Evolutionary conservation across 2,888 invertebrate species (phyloP).

Genomic region (Augochlorella aurata): DNA sequence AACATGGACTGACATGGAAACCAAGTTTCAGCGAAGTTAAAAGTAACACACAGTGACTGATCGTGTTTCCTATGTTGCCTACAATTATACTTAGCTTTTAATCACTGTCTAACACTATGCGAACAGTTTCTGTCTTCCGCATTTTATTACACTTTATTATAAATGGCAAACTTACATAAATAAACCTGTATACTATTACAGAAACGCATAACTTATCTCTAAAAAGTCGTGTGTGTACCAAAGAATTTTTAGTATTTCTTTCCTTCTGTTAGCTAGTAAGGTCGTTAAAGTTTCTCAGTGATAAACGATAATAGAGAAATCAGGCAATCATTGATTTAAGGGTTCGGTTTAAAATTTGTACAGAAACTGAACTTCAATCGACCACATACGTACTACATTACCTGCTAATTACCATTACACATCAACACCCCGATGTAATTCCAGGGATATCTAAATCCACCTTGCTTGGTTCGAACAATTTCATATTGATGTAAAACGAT

Average conservation of each 20-base stretch:
- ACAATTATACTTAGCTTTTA: slow-evolving; percentile 44
- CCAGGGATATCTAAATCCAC: slow-evolving; percentile 54
- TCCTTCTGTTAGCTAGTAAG: slow-evolving; percentile 26
- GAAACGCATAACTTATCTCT: slow-evolving; percentile 80
- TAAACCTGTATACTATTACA: slow-evolving; percentile 77
- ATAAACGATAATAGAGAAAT: slow-evolving; percentile 25
- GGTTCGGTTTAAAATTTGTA: slow-evolving; percentile 46
- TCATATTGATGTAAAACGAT: slow-evolving; percentile 37
- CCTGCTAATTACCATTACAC: slow-evolving; percentile 59
- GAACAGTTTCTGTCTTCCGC: slow-evolving; percentile 58
- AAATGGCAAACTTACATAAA: slow-evolving; percentile 80
- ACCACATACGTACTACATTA: slow-evolving; percentile 57
- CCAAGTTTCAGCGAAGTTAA: slow-evolving; percentile 10
- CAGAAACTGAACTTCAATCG: slow-evolving; percentile 44
- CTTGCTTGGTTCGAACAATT: slow-evolving; percentile 45
- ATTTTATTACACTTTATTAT: slow-evolving; percentile 79
- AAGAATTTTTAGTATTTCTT: slow-evolving; percentile 31
- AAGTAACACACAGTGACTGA: slow-evolving; percentile 25
- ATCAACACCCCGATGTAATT: slow-evolving; percentile 54
- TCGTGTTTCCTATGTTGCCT: slow-evolving; percentile 32
- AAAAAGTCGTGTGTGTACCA: slow-evolving; percentile 56
- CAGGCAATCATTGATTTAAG: slow-evolving; percentile 19
- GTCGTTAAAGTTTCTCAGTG: slow-evolving; percentile 18
- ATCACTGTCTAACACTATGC: slow-evolving; percentile 50
- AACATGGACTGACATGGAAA: slow-evolving; percentile 18